These are phyloP conservation scores for Eidolon dupreanum DNA, from an alignment of 2,797 vertebrate genomes.

Conservation along the genomic window DNA sequence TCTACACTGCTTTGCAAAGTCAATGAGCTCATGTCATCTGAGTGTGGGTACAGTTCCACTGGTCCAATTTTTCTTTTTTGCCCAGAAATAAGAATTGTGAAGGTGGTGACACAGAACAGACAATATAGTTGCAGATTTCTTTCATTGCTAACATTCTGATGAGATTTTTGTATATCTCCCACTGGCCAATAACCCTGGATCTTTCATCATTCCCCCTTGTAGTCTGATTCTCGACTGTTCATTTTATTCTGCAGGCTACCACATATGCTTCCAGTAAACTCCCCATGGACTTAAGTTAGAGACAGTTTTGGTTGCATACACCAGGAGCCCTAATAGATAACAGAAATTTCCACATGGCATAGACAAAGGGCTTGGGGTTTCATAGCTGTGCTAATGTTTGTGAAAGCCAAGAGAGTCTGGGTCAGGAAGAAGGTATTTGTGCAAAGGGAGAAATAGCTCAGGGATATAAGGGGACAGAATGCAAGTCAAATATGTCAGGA, in stretches of 20 bases:
- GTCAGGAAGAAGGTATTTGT: background rate
- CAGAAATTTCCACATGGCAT: background rate
- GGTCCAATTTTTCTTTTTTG: background rate
- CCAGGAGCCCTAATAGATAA: background rate
- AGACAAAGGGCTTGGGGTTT: background rate
- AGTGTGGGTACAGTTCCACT: background rate
- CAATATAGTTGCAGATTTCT: background rate
- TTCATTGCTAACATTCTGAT: background rate
- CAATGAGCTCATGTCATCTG: background rate
- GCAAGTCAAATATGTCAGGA: slow-evolving; percentile 52
- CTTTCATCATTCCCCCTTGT: background rate
- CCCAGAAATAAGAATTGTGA: background rate
- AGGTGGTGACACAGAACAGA: background rate
- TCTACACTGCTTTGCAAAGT: background rate
- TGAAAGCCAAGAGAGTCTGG: background rate
- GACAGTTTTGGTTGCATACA: background rate
- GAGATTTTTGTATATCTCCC: background rate
- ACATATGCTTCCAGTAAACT: background rate
- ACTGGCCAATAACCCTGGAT: background rate
- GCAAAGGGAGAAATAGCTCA: background rate
- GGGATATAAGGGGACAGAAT: background rate
- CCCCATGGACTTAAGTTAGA: background rate
- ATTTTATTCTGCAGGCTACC: background rate
- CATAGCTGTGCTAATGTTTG: slow-evolving; percentile 19
- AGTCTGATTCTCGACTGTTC: background rate